Evolutionary conservation across 1,140 invertebrate species (phyloP).

Genomic region (Philotrypesis tridentata): DNA sequence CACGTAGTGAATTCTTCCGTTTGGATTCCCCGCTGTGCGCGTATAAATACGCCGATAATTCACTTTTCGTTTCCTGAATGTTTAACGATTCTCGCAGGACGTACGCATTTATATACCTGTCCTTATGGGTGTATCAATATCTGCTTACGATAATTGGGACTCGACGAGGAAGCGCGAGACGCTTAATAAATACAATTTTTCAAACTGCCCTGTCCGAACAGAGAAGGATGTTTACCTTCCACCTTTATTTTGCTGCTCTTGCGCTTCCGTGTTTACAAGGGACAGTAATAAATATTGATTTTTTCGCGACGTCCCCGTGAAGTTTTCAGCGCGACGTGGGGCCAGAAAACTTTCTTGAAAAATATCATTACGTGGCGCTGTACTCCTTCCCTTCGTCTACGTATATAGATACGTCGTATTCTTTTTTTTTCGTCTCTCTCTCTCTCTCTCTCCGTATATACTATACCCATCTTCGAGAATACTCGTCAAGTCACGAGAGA

Average conservation of each 20-base stretch:
- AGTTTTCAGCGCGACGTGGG: not conserved
- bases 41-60: too few relatives aligned
- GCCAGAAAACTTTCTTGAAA: slow-evolving; percentile 24
- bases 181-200: too few relatives aligned
- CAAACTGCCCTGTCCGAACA: too few relatives aligned
- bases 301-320: slow-evolving; percentile 30
- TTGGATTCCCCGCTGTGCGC: not conserved
- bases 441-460: slow-evolving; percentile 21
- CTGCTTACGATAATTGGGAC: too few relatives aligned
- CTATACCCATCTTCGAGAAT: not conserved
- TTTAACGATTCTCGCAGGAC: too few relatives aligned
- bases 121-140: too few relatives aligned
- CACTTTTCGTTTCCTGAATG: too few relatives aligned
- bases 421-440: slow-evolving; percentile 33
- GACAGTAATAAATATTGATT: slow-evolving; percentile 44
- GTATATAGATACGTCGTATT: too few relatives aligned
- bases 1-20: not conserved
- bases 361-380: slow-evolving; percentile 20
- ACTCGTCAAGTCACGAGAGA: slow-evolving; percentile 23
- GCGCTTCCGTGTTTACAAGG: slow-evolving; percentile 27
- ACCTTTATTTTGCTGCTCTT: slow-evolving; percentile 3
- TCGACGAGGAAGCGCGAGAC: too few relatives aligned
- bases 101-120: too few relatives aligned
- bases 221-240: too few relatives aligned
- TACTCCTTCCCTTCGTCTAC: not conserved